phyloP scores from a whole-genome alignment of 2,888 invertebrate genomes.

The Lasiommata megera region DNA sequence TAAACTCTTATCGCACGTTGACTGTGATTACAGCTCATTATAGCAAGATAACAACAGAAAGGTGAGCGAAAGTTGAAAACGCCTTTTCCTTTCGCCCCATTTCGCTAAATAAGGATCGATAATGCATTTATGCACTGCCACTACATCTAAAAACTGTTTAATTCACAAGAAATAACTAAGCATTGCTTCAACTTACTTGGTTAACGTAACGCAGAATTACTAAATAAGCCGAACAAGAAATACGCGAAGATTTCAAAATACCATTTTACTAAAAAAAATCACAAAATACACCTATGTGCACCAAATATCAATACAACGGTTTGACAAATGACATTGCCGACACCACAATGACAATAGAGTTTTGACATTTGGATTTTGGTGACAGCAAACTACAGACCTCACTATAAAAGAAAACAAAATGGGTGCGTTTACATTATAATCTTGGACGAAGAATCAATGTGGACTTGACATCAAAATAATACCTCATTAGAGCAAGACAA shows the following conservation, averaged over 20 bases:
- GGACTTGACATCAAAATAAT: no score
- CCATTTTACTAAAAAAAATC: neutral
- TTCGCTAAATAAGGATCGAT: conserved; percentile 36
- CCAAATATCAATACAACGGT: no score
- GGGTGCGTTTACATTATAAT: no score
- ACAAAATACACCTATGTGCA: no score
- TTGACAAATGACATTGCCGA: no score
- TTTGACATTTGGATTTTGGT: no score
- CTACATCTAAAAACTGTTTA: neutral
- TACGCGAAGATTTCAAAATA: neutral
- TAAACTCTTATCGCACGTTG: conserved; percentile 11
- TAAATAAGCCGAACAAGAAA: neutral
- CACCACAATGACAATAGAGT: no score
- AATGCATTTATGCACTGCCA: conserved; percentile 32
- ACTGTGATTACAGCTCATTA: conserved; percentile 10
- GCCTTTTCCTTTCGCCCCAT: conserved; percentile 25
- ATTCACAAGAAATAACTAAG: neutral
- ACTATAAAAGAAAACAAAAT: no score
- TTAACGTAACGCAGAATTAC: neutral
- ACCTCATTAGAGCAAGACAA: no score
- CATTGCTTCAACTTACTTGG: neutral
- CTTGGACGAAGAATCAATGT: no score
- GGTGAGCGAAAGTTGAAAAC: conserved; percentile 21
- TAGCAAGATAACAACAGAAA: conserved; percentile 26
- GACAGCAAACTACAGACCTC: no score